A percentile compares a stretch with the other conserved stretches of the same genome.
Conservation (phyloP, 2,888 invertebrate genomes). For the Cephus pulcher region DNA sequence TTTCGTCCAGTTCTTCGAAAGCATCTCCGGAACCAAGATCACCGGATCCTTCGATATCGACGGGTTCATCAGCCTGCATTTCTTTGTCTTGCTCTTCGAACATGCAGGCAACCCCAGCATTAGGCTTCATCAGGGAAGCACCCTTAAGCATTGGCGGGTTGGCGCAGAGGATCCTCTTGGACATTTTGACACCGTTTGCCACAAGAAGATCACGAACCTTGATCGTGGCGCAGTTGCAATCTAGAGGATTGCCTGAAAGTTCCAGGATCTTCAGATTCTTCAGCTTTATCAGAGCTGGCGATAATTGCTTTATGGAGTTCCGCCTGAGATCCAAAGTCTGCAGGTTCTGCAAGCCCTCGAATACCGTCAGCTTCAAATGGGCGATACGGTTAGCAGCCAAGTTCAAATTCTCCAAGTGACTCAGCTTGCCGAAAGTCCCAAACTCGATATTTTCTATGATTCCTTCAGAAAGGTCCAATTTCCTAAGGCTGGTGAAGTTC, state of each 20-base stretch:
- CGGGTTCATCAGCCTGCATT: slow-evolving; percentile 73
- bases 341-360: slow-evolving; percentile 70
- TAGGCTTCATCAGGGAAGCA: slow-evolving; percentile 72
- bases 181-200: slow-evolving; percentile 45
- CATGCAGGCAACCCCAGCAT: slow-evolving; percentile 50
- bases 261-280: slow-evolving; percentile 73
- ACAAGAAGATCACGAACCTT: slow-evolving; percentile 73
- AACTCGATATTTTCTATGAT: slow-evolving; percentile 70
- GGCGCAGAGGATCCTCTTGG: slow-evolving; percentile 70
- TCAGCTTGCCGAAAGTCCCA: slow-evolving; percentile 71
- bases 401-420: slow-evolving; percentile 71
- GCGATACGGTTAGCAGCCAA: slow-evolving; percentile 74
- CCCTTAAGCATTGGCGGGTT: slow-evolving; percentile 69
- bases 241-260: slow-evolving; percentile 76
- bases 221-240: slow-evolving; percentile 79
- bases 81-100: slow-evolving; percentile 54
- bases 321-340: slow-evolving; percentile 74
- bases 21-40: slow-evolving; percentile 47
- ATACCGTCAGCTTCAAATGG: slow-evolving; percentile 68
- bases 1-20: slow-evolving; percentile 10
- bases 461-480: slow-evolving; percentile 75
- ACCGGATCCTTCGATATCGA: slow-evolving; percentile 61
- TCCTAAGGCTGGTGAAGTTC: slow-evolving; percentile 72
- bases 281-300: slow-evolving; percentile 71
- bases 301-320: slow-evolving; percentile 73